Conservation (phyloP, 2,113 vertebrate species). For the Tachuris rubrigastra region DNA sequence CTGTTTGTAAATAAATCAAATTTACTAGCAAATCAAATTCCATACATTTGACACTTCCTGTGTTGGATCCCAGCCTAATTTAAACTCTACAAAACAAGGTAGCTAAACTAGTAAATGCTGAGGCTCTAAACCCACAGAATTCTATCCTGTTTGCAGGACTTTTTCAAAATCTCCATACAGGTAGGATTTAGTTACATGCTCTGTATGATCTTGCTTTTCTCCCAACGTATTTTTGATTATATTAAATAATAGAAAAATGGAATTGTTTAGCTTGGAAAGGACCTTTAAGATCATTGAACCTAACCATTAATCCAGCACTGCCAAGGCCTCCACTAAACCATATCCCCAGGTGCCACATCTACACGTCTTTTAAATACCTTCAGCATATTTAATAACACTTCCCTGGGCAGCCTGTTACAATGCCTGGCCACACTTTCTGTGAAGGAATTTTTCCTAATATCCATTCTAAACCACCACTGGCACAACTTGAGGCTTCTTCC, state of each 20-base stretch:
- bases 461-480: neutral
- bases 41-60: neutral
- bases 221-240: neutral
- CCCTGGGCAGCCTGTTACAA: accelerated
- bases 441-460: neutral
- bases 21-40: neutral
- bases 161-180: neutral
- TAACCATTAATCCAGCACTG: neutral
- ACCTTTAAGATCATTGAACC: neutral
- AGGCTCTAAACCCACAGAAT: neutral
- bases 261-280: neutral
- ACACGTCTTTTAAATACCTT: neutral
- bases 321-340: neutral
- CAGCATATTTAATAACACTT: neutral
- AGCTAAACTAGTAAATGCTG: neutral
- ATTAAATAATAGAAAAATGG: neutral
- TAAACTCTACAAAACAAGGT: neutral
- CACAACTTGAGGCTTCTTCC: neutral
- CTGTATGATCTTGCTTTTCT: neutral
- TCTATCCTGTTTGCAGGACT: neutral
- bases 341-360: neutral
- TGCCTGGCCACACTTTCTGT: neutral
- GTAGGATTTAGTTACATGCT: neutral
- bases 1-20: neutral
- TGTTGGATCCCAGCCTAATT: neutral